Evolutionary conservation across 1,140 invertebrate species (phyloP).

Genomic region (Drosophila truncata): DNA sequence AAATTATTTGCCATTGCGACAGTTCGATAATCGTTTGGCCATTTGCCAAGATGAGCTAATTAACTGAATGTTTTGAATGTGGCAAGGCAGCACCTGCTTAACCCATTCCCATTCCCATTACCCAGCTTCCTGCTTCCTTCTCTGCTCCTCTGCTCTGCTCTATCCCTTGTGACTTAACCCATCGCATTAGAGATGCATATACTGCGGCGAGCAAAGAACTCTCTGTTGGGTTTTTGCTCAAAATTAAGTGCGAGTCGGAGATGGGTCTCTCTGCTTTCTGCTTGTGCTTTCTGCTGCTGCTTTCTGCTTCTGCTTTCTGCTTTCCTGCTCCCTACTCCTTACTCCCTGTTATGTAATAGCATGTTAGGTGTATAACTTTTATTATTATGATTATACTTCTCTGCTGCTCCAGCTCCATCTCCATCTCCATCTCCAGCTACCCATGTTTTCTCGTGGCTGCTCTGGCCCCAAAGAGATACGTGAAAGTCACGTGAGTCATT

Average conservation of each 20-base stretch:
- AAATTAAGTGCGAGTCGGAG: slow-evolving; percentile 60
- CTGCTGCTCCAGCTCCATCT: slow-evolving; percentile 41
- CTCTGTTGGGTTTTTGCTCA: slow-evolving; percentile 39
- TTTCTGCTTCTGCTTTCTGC: slow-evolving; percentile 19
- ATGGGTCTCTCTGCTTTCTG: slow-evolving; percentile 15
- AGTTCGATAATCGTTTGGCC: slow-evolving; percentile 21
- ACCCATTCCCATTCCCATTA: slow-evolving; percentile 1
- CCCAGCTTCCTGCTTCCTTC: neutral
- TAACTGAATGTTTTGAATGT: slow-evolving; percentile 33
- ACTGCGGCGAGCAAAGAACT: slow-evolving; percentile 21
- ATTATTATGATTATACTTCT: slow-evolving; percentile 81
- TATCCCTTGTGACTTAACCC: neutral
- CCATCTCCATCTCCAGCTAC: slow-evolving; percentile 2
- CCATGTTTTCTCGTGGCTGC: slow-evolving; percentile 3
- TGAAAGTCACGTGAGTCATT: slow-evolving; percentile 83
- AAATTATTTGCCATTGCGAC: slow-evolving; percentile 2
- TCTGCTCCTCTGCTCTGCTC: too few relatives aligned
- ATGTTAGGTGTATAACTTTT: slow-evolving; percentile 82
- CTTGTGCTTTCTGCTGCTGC: slow-evolving; percentile 3
- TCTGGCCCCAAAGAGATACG: slow-evolving; percentile 63
- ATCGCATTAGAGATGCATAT: slow-evolving; percentile 22
- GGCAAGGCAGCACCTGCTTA: neutral
- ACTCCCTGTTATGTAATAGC: slow-evolving; percentile 76
- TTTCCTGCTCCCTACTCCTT: slow-evolving; percentile 17
- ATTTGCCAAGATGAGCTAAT: slow-evolving; percentile 41